phyloP scores from a whole-genome alignment of 35 echinoderm and acorn worm genomes.

The Lytechinus pictus region DNA sequence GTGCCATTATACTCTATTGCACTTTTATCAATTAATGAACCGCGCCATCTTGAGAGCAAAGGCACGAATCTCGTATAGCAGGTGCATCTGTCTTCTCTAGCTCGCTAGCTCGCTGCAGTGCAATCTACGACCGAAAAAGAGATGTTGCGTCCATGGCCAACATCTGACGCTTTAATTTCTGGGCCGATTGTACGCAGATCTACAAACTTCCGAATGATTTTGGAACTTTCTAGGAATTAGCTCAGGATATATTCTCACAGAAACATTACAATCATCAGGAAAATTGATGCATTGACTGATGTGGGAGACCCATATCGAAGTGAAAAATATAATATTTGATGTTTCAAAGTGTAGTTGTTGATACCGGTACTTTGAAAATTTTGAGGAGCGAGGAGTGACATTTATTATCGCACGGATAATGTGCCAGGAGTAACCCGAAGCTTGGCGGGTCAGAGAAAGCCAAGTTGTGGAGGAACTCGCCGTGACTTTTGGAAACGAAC shows the following conservation, averaged over 20 bases:
- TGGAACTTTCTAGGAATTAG: constrained; percentile 12
- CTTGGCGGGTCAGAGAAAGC: neutral
- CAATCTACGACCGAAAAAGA: neutral
- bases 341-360: neutral
- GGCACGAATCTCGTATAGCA: neutral
- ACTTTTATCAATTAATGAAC: neutral
- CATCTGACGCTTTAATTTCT: neutral
- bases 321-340: neutral
- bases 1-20: no score
- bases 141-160: neutral
- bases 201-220: neutral
- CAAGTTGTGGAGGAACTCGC: neutral
- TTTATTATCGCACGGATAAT: neutral
- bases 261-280: neutral
- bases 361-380: no score
- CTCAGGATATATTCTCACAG: neutral
- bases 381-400: no score
- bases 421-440: neutral
- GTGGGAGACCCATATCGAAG: neutral
- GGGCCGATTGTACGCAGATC: neutral
- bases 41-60: neutral
- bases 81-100: neutral
- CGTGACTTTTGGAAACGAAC: neutral
- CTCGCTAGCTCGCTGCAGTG: neutral
- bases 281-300: neutral